Conservation (phyloP, 2,113 vertebrate species). For the Shinisaurus crocodilurus region DNA sequence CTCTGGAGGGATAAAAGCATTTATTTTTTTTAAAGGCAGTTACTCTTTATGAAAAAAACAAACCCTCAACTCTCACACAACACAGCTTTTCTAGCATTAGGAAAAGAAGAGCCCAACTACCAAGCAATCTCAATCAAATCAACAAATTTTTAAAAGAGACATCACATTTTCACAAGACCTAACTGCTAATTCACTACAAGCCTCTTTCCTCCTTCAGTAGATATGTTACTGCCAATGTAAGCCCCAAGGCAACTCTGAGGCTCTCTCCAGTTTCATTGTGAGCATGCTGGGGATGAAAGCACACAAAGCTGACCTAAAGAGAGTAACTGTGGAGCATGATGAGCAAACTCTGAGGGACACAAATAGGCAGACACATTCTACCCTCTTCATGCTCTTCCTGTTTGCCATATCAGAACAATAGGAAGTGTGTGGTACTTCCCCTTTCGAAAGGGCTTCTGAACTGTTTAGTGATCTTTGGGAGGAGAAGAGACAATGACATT, state of each 20-base stretch:
- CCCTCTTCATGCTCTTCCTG: background rate
- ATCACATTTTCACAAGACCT: background rate
- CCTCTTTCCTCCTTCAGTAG: background rate
- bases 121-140: background rate
- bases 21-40: background rate
- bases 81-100: background rate
- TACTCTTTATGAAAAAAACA: slow-evolving; percentile 4
- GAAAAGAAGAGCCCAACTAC: background rate
- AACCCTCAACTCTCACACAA: background rate
- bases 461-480: background rate
- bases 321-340: background rate
- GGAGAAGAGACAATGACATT: background rate
- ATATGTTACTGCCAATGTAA: background rate
- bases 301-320: background rate
- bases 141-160: background rate
- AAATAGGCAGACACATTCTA: background rate
- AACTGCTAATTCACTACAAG: background rate
- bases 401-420: background rate
- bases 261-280: background rate
- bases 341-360: background rate
- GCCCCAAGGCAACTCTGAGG: background rate
- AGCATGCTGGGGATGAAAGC: background rate
- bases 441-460: background rate
- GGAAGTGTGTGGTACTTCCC: background rate
- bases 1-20: slow-evolving; percentile 70